Evolutionary conservation across 2,888 invertebrate genomes (phyloP), one percentile per base, ranked within the genome.

Genomic region (Caenorhabditis sp.): DNA sequence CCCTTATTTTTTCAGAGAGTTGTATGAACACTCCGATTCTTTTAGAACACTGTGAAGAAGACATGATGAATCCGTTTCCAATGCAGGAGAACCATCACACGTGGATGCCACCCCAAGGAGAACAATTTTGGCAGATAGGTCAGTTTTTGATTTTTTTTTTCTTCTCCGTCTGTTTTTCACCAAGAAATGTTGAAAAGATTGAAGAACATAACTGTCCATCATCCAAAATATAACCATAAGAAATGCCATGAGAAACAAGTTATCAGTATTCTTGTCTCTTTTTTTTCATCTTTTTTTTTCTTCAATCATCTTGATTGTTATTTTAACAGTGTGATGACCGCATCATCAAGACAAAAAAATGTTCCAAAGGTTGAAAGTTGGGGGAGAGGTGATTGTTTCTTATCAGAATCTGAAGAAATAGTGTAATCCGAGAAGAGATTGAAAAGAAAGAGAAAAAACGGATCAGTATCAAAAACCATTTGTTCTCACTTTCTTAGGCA

Each of bases 11-110:
- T 80, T 22, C 61, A 81, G 80, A 81, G 7, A 81, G 80, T 24
- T 61, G 31, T 19, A 81, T 81, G 80, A 81, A 81, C 49, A 81
- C 80, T 1, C 80, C 80, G 3, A 16, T 70, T 35, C 63, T 44
- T 0, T 10, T 7, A 4, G 16, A 5, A 8, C 61, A 70, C 22
- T 19, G 56, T 16, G 61, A 74, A 16, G 69, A 81, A n/a, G 26
- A 35, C 6, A 16, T 54, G 31, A 51, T 31, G 19, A 26, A 26
- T 28, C 24, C 28, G 3, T 28, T 35, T 41, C 41, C 24, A 7
- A 3, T 35, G 10, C 31, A 31, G 35, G 69, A 69, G 26, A 47
- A 49, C 24, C 47, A 63, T 8, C 14, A 4, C 7, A 19, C 63
- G 1, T 59, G 51, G 64, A 19, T 75, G 58, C 19, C 63, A 14